Evolutionary conservation across 2,113 vertebrate species (phyloP).

Genomic region (Anguilla rostrata): DNA sequence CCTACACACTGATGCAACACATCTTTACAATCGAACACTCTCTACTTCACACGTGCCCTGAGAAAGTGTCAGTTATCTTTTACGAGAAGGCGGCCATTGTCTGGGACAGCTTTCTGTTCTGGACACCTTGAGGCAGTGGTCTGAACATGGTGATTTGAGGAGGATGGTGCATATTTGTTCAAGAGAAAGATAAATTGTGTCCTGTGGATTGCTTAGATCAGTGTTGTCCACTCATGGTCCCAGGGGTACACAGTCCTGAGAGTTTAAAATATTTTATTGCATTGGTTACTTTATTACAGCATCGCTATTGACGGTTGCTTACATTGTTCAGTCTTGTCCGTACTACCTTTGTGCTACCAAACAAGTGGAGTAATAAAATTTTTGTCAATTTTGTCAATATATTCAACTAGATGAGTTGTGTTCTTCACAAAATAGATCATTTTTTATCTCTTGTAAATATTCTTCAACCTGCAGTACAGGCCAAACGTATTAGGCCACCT

Average conservation of each 20-base stretch:
- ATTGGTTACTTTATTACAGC: neutral
- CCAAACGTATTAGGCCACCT: too few species aligned
- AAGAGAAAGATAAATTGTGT: neutral
- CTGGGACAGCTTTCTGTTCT: neutral
- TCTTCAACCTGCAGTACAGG: conserved; percentile 19
- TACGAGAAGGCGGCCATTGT: neutral
- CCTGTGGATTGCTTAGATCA: neutral
- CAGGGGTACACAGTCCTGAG: neutral
- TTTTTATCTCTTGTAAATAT: conserved; percentile 39
- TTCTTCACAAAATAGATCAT: conserved; percentile 45
- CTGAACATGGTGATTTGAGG: neutral
- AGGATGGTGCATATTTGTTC: neutral
- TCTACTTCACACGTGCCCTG: neutral
- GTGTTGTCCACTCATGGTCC: too few species aligned
- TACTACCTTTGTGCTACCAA: conserved; percentile 66
- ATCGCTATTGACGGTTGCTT: neutral
- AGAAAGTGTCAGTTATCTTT: neutral
- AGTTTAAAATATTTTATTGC: neutral
- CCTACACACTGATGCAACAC: neutral
- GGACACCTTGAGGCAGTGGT: neutral
- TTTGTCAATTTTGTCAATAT: conserved; percentile 41
- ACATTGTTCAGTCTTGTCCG: conserved; percentile 37
- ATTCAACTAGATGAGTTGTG: conserved; percentile 58
- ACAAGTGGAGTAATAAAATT: conserved; percentile 43
- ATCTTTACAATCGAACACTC: neutral